Percentiles rank a stretch among this genome's conserved stretches.
Conservation (phyloP, 2,113 vertebrate species). For the Ginglymostoma cirratum region DNA sequence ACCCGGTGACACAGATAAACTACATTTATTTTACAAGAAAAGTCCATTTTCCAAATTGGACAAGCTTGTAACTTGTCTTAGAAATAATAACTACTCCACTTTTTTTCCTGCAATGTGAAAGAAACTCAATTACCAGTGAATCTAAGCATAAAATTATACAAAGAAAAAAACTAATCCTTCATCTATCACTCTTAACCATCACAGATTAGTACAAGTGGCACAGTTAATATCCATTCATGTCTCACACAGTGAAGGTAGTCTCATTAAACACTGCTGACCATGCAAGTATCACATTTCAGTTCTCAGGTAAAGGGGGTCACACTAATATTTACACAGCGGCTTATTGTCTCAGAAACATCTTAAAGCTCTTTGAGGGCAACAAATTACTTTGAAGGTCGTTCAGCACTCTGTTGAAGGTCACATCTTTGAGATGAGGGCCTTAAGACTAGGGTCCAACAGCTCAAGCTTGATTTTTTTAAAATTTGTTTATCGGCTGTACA, state of each 20-base stretch:
- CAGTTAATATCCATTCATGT: not conserved
- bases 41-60: not conserved
- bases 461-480: too few relatives aligned
- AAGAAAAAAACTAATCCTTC: not conserved
- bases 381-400: not conserved
- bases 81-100: not conserved
- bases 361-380: not conserved
- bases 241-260: not conserved
- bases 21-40: not conserved
- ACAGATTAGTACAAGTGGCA: not conserved
- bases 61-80: not conserved
- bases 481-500: too few relatives aligned
- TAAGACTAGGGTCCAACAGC: not conserved
- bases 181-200: not conserved
- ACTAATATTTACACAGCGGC: not conserved
- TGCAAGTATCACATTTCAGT: not conserved
- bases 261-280: not conserved
- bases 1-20: not conserved
- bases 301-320: not conserved
- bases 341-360: not conserved
- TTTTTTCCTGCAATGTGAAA: not conserved
- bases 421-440: not conserved
- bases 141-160: not conserved
- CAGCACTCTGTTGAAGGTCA: not conserved
- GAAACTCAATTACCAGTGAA: not conserved